Evolutionary conservation across 1,140 invertebrate genomes (phyloP).

Genomic region (Philaenus spumarius): DNA sequence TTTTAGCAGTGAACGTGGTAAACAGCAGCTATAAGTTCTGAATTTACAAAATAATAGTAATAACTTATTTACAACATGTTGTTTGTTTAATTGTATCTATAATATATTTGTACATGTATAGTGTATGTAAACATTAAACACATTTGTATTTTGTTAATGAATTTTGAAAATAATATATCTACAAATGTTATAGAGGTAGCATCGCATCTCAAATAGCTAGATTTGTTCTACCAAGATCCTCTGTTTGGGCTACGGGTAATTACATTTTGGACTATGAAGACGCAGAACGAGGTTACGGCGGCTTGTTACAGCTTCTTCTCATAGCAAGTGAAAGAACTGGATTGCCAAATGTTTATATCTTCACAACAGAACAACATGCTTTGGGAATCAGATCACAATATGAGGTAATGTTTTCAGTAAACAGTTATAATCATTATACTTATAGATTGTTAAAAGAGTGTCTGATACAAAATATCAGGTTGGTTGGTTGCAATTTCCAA

Average conservation of each 20-base stretch:
- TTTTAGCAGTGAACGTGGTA: too few relatives aligned
- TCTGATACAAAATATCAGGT: background rate
- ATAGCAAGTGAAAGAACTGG: conserved; percentile 54
- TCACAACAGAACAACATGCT: conserved; percentile 52
- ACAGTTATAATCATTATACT: conserved; percentile 4
- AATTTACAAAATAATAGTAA: too few relatives aligned
- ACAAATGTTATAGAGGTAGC: conserved; percentile 41
- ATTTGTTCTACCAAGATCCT: conserved; percentile 42
- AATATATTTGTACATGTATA: too few relatives aligned
- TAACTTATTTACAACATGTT: too few relatives aligned
- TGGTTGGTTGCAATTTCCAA: background rate
- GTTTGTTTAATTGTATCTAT: too few relatives aligned
- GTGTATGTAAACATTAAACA: too few relatives aligned
- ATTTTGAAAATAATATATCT: too few relatives aligned
- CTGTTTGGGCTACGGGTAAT: conserved; percentile 53
- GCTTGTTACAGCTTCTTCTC: conserved; percentile 48
- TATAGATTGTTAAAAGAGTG: background rate
- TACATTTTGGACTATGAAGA: conserved; percentile 57
- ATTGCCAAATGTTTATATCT: conserved; percentile 50
- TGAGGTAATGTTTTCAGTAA: conserved; percentile 40
- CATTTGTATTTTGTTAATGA: too few relatives aligned
- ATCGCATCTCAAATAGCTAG: conserved; percentile 52
- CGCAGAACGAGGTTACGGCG: conserved; percentile 49
- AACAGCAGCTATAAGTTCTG: too few relatives aligned
- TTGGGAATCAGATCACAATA: conserved; percentile 47